A percentile compares a stretch with the other conserved stretches of the same genome.
Conservation (phyloP, 2,888 invertebrate species). For the Drosophila borborema region DNA sequence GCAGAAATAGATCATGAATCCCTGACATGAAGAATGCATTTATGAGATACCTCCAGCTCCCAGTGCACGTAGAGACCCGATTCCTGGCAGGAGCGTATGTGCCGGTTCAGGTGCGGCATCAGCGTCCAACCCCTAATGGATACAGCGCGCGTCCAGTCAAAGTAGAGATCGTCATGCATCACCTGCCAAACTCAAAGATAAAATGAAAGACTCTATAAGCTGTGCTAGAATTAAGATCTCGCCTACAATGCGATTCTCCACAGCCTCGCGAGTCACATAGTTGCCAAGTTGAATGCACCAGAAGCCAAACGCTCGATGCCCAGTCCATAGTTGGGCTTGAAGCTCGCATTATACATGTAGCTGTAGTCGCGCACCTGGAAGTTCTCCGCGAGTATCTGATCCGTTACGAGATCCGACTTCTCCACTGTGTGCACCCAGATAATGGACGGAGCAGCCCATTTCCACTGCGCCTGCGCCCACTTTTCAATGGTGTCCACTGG, state of each 20-base stretch:
- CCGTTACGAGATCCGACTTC: conserved; percentile 75
- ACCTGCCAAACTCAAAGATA: conserved; percentile 58
- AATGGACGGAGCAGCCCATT: conserved; percentile 83
- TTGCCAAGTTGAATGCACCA: conserved; percentile 75
- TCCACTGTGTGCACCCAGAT: conserved; percentile 81
- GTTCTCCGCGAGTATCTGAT: conserved; percentile 71
- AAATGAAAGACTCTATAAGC: background rate
- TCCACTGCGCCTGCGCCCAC: conserved; percentile 78
- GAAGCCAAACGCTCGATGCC: conserved; percentile 81
- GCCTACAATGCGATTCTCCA: conserved; percentile 79
- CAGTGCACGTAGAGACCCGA: conserved; percentile 81
- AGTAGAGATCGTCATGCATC: conserved; percentile 81
- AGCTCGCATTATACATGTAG: conserved; percentile 80
- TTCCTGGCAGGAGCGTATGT: conserved; percentile 78
- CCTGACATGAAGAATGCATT: rapidly evolving
- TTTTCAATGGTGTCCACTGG: conserved; percentile 81
- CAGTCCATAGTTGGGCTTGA: conserved; percentile 76
- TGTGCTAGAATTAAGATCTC: background rate
- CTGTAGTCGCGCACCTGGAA: conserved; percentile 80
- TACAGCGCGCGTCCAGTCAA: conserved; percentile 83
- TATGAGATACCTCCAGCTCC: conserved; percentile 73
- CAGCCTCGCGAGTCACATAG: conserved; percentile 73
- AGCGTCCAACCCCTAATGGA: conserved; percentile 83
- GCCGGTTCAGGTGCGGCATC: conserved; percentile 79
- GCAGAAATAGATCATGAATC: background rate